Conservation (phyloP, 1,140 invertebrate species). For the Caenorhabditis briggsae region DNA sequence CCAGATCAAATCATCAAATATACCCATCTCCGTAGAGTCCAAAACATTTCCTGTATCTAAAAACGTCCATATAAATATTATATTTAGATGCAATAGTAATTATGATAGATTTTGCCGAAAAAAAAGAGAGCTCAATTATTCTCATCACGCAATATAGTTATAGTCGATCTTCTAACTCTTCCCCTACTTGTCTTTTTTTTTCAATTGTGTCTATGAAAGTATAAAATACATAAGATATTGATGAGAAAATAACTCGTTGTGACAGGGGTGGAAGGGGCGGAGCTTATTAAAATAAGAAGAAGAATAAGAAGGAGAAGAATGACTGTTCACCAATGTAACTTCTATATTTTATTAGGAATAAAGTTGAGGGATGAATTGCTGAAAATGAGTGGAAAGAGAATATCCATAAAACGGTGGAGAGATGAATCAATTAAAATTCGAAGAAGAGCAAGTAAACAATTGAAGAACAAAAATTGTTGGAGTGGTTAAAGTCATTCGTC, state of each 20-base stretch:
- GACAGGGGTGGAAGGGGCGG: background rate
- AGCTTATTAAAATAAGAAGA: background rate
- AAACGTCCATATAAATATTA: too few species aligned
- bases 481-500: background rate
- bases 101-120: too few species aligned
- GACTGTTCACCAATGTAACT: conserved; percentile 3
- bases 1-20: too few species aligned
- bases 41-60: too few species aligned
- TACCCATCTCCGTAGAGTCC: too few species aligned
- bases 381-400: background rate
- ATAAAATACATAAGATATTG: conserved; percentile 43
- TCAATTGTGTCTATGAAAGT: background rate
- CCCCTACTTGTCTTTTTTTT: background rate
- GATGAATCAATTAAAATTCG: too few species aligned
- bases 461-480: too few species aligned
- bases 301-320: background rate
- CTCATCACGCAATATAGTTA: too few species aligned
- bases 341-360: background rate
- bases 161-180: background rate
- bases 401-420: background rate
- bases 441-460: too few species aligned
- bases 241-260: conserved; percentile 32
- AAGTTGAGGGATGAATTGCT: too few species aligned
- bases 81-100: too few species aligned
- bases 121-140: too few species aligned